These are phyloP conservation scores for Anseranas semipalmata DNA, from an alignment of 2,113 vertebrate genomes.

Conservation along the genomic window DNA sequence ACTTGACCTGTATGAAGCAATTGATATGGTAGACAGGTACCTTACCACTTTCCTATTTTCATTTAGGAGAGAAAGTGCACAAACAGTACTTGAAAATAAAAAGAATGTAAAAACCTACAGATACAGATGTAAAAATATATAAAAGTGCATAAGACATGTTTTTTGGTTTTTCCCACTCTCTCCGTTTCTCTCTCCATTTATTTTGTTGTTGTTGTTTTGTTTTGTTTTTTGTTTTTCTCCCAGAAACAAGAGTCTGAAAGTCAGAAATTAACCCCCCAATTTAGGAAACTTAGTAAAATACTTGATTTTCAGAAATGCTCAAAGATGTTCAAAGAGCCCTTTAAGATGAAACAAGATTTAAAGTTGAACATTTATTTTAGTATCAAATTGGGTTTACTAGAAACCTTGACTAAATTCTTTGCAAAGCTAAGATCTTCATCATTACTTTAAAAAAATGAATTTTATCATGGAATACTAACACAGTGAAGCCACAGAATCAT, in stretches of 20 bases:
- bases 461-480: not conserved
- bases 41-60: not conserved
- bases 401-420: not conserved
- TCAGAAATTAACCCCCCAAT: not conserved
- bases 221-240: too few relatives aligned
- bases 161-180: not conserved
- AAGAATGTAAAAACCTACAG: not conserved
- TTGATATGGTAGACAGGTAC: not conserved
- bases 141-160: not conserved
- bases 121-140: not conserved
- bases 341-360: not conserved
- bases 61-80: not conserved
- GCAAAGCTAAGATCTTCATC: not conserved
- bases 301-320: not conserved
- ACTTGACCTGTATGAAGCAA: not conserved
- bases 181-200: not conserved
- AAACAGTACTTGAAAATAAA: not conserved
- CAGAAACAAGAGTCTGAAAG: not conserved
- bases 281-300: not conserved
- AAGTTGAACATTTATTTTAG: not conserved
- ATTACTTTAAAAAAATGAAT: not conserved
- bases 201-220: not conserved
- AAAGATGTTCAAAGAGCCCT: not conserved
- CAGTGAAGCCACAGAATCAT: not conserved
- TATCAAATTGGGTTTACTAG: not conserved